Conservation (phyloP, 2,888 invertebrate genomes). For the Schrankia costaestrigalis region DNA sequence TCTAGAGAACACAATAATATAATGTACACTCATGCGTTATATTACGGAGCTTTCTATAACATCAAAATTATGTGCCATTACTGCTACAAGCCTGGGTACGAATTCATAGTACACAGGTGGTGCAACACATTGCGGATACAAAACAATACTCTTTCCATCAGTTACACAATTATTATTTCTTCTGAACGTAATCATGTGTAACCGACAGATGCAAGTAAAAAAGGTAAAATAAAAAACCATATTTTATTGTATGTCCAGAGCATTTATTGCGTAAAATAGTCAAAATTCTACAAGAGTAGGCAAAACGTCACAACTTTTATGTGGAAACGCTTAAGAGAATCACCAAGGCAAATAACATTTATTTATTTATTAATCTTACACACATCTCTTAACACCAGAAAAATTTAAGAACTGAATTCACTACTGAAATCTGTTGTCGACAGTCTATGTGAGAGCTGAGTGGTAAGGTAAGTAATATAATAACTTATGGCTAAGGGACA, state of each 20-base stretch:
- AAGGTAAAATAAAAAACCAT: conserved; percentile 47
- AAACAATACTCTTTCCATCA: conserved; percentile 1
- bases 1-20: conserved; percentile 2
- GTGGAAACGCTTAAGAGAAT: conserved; percentile 74
- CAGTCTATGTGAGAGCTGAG: conserved; percentile 43
- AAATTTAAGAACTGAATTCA: conserved; percentile 37
- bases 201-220: conserved; percentile 1
- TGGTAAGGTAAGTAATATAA: conserved; percentile 31
- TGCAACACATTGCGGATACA: conserved; percentile 3
- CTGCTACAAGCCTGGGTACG: neutral
- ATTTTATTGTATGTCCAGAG: conserved; percentile 65
- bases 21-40: conserved; percentile 3
- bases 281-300: conserved; percentile 80
- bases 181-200: neutral
- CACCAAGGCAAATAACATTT: conserved; percentile 72
- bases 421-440: conserved; percentile 42
- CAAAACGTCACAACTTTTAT: conserved; percentile 78
- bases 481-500: conserved; percentile 53
- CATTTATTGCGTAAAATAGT: conserved; percentile 79
- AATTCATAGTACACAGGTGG: conserved; percentile 1
- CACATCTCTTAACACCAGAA: conserved; percentile 59
- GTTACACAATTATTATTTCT: neutral
- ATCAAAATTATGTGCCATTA: conserved; percentile 13
- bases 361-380: conserved; percentile 58
- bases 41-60: conserved; percentile 3